phyloP scores from a whole-genome alignment of 1,140 invertebrate genomes.

The Drosophila subobscura region DNA sequence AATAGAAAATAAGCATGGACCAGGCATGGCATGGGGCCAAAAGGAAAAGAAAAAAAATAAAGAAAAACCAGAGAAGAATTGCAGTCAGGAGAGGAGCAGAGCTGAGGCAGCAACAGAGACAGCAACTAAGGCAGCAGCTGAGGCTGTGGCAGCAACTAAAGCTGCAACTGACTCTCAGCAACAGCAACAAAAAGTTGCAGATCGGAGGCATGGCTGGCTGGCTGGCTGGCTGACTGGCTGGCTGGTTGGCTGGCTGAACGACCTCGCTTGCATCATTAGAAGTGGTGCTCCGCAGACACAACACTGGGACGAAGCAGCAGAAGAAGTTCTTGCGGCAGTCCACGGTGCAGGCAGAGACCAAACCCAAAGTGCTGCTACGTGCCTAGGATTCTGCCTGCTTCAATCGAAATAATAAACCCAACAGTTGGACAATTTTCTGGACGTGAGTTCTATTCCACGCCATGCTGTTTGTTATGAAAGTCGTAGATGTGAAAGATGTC shows the following conservation, averaged over 20 bases:
- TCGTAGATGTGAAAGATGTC: constrained; percentile 72
- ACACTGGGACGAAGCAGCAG: constrained; percentile 56
- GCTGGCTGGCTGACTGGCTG: constrained; percentile 35
- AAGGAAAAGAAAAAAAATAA: constrained; percentile 12
- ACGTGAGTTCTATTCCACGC: constrained; percentile 59
- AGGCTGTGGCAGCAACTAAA: constrained; percentile 5
- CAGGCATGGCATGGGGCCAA: constrained; percentile 50
- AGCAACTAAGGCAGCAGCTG: constrained; percentile 12
- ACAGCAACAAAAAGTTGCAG: constrained; percentile 65
- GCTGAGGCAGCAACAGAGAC: constrained; percentile 37
- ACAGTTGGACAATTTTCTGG: constrained; percentile 78
- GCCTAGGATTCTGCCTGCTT: constrained; percentile 57
- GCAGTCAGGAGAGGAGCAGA: constrained; percentile 45
- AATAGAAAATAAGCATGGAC: constrained; percentile 82
- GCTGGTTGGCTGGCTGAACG: constrained; percentile 54
- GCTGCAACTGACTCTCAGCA: constrained; percentile 16
- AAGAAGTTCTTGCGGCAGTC: constrained; percentile 40
- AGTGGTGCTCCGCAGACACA: constrained; percentile 67
- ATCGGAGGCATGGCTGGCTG: constrained; percentile 13
- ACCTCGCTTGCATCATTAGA: constrained; percentile 81
- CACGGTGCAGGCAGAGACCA: constrained; percentile 34
- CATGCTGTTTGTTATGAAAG: constrained; percentile 49
- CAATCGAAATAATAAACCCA: constrained; percentile 82
- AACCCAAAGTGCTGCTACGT: constrained; percentile 78
- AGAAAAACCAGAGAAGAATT: constrained; percentile 53